Conservation (phyloP, 1,140 invertebrate genomes). For the Cotesia vestalis region DNA sequence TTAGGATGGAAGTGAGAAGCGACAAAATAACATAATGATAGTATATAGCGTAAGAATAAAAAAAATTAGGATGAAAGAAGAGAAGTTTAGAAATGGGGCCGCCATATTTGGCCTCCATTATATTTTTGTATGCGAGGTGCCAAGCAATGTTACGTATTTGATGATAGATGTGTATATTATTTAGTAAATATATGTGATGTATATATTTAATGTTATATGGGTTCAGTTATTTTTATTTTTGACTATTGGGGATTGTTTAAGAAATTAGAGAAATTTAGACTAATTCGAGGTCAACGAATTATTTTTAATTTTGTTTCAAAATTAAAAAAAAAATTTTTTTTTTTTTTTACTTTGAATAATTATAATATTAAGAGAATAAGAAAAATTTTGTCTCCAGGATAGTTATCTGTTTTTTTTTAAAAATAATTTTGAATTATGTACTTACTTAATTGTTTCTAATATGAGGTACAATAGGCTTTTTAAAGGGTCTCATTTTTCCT, state of each 20-base stretch:
- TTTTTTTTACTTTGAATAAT: too few species aligned
- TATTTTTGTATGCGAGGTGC: constrained; percentile 44
- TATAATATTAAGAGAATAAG: too few species aligned
- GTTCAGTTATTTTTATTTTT: neutral
- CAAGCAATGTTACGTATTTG: constrained; percentile 17
- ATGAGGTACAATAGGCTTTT: constrained; percentile 68
- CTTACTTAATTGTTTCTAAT: constrained; percentile 22
- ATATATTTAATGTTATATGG: neutral
- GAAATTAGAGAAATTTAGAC: constrained; percentile 9
- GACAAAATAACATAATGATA: too few species aligned
- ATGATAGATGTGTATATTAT: constrained; percentile 2
- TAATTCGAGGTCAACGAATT: too few species aligned
- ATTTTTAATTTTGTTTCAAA: too few species aligned
- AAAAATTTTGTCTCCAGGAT: too few species aligned
- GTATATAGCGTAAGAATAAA: too few species aligned
- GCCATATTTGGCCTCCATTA: constrained; percentile 57
- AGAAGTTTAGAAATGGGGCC: constrained; percentile 40
- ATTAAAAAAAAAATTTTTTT: too few species aligned
- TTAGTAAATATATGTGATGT: neutral
- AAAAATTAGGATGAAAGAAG: neutral
- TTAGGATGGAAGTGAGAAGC: too few species aligned
- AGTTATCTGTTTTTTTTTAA: too few species aligned
- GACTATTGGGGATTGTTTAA: neutral
- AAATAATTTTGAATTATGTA: too few species aligned
- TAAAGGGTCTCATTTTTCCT: constrained; percentile 78